Percentiles rank a stretch among this genome's conserved stretches.
phyloP scores from a whole-genome alignment of 2,113 vertebrate species.

The Meleagris gallopavo region DNA sequence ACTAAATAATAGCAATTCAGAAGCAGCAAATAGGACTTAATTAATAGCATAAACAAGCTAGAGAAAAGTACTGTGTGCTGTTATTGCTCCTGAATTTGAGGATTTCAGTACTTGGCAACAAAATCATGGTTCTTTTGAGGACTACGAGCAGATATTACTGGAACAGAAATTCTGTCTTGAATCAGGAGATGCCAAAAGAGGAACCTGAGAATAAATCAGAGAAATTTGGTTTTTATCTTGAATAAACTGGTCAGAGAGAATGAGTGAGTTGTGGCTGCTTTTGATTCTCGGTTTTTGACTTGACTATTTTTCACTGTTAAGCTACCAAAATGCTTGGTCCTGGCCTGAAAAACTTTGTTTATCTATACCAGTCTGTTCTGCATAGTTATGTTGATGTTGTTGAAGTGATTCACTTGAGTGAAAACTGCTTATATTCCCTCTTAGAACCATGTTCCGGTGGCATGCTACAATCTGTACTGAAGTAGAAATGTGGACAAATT shows the following conservation, averaged over 20 bases:
- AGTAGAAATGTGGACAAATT: background rate
- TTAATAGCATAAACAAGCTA: conserved; percentile 48
- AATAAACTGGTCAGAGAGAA: background rate
- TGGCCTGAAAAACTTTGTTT: background rate
- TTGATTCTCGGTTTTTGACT: conserved; percentile 2
- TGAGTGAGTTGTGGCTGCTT: background rate
- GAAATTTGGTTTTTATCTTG: background rate
- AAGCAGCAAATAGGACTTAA: conserved; percentile 35
- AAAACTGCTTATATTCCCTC: background rate
- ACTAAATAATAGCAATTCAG: conserved; percentile 22
- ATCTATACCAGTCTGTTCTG: background rate
- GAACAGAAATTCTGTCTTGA: background rate
- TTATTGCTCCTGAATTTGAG: background rate
- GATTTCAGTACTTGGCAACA: background rate
- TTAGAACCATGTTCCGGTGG: background rate
- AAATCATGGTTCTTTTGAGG: background rate
- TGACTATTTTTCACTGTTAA: background rate
- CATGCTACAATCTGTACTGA: background rate
- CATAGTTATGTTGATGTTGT: background rate
- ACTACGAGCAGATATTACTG: background rate
- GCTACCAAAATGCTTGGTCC: background rate
- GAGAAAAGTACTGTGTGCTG: background rate
- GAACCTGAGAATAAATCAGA: background rate
- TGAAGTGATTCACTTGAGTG: background rate
- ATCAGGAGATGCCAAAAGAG: background rate